Conservation (phyloP, 1,140 invertebrate species). For the Drosophila nikananu region DNA sequence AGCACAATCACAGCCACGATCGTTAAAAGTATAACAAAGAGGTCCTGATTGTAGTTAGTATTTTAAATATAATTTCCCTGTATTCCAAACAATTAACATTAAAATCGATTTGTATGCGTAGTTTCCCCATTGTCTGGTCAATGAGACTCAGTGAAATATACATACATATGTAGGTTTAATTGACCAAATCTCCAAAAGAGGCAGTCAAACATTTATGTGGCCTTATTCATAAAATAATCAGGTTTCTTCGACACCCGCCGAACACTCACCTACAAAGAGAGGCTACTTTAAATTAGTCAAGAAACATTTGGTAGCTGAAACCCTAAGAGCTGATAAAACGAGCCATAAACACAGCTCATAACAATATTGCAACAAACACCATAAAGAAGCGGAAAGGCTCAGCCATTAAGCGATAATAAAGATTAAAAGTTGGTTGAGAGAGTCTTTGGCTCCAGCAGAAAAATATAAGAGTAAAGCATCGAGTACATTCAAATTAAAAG, state of each 20-base stretch:
- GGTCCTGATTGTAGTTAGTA: slow-evolving; percentile 71
- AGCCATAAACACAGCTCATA: neutral
- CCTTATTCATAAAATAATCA: neutral
- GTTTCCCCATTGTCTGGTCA: neutral
- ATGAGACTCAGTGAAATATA: slow-evolving; percentile 8
- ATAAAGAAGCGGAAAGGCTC: slow-evolving; percentile 10
- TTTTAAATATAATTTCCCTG: too few species aligned
- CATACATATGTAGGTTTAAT: neutral
- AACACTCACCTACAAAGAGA: slow-evolving; percentile 12
- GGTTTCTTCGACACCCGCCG: neutral
- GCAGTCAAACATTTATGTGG: neutral
- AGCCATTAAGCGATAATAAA: neutral
- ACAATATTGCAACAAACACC: slow-evolving; percentile 1
- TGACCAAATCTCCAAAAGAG: too few species aligned
- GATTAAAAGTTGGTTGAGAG: neutral
- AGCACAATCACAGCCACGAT: neutral
- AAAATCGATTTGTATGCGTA: neutral
- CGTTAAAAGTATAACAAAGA: slow-evolving; percentile 51
- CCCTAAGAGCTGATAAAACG: neutral
- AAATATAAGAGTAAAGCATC: neutral
- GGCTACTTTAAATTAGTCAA: too few species aligned
- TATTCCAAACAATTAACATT: neutral
- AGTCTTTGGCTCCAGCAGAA: neutral
- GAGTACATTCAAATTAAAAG: neutral
- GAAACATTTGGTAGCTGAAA: neutral